Evolutionary conservation across 2,888 invertebrate genomes (phyloP), one percentile per base, ranked within the genome.

Genomic region (Oasisia sp.): DNA sequence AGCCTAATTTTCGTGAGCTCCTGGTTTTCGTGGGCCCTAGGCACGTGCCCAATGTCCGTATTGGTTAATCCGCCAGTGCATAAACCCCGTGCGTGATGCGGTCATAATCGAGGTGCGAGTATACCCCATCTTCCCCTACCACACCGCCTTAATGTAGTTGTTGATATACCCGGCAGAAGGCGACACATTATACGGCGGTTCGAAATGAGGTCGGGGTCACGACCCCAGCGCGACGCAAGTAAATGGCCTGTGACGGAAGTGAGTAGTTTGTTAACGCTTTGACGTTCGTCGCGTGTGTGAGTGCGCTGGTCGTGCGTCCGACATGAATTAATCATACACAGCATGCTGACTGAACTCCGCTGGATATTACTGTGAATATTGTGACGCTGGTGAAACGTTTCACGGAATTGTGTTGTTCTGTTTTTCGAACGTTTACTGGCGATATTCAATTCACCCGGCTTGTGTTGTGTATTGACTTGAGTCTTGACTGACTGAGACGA

Each of bases 161-260:
- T 74, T 5, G 74, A 74, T 74, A 27, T 74, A 74, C n/a, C n/a
- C 74, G 74, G 74, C 27, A 74, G 74, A 74, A 27, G 74, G 74
- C 74, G 74, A 74, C 74, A 74, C 74, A 7, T 2, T 74, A 19
- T 74, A 50, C 12, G 50, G 14, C 9, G 50, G 27, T 27, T 74
- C 74, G n/a, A 19, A 74, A n/a, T 74, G 3, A 74, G 7, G 50
- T 50, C 50, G 50, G 74, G 74, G 74, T 74, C 74, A 74, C 27
- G 74, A 74, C 74, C 74, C 74, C 74, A 74, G 74, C 27, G n/a
- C 74, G 74, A 74, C 74, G 74, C 74, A 74, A 50, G 74, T 74
- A 74, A 74, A 74, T 74, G 74, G 74, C 74, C 74, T 74, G 74
- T 74, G 74, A 74, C 74, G 74, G 74, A 74, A 74, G 74, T 74